Base-by-base conservation (phyloP, 2,113 vertebrate genomes). In the Tychaedon coryphoeus region DNA sequence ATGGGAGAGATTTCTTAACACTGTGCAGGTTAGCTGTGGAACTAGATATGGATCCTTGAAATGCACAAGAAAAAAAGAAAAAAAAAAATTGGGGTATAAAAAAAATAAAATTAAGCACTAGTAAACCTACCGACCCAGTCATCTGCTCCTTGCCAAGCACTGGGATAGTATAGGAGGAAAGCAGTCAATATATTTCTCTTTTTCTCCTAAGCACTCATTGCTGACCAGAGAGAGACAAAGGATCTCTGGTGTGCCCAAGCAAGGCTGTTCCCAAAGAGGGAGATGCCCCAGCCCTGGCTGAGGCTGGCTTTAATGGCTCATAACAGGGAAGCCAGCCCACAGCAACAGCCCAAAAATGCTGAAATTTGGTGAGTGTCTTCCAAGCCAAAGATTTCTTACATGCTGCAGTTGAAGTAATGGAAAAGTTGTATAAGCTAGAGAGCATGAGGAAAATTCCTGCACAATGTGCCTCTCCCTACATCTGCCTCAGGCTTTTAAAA, bases 401-500 rank as follows among this genome's bases (percentile, higher is more conserved):
- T 25, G 38, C 19, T 81, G 48, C 65, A 81, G 86, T 0, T 94
- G 82, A 95, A 92, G 92, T 90, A 96, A 90, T 91, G 87, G 93
- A 95, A 96, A 96, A 50, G 38, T 50, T 5, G 2, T 75, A 72
- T 64, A 92, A 94, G 19, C 79, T 70, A 61, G 17, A 72, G 18
- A 78, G 72, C 33, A 34, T 20, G 45, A 86, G 77, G 95, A 93
- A 95, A 96, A 95, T 85, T 89, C 93, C 74, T 18, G 7, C 91
- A 94, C 94, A 95, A 88, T 86, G 54, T 86, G 78, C 87, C 91
- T 93, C 85, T 93, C 91, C 94, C 81, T 83, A 51, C 54, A 82
- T 90, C 77, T 95, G 96, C 95, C 95, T 93, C 87, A 31, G 95
- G 95, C 94, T 92, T 97, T 93, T 65, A 69, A 95, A 96, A 91